Conservation (phyloP, 2,113 vertebrate species). For the Dolichallabes microphthalmus region DNA sequence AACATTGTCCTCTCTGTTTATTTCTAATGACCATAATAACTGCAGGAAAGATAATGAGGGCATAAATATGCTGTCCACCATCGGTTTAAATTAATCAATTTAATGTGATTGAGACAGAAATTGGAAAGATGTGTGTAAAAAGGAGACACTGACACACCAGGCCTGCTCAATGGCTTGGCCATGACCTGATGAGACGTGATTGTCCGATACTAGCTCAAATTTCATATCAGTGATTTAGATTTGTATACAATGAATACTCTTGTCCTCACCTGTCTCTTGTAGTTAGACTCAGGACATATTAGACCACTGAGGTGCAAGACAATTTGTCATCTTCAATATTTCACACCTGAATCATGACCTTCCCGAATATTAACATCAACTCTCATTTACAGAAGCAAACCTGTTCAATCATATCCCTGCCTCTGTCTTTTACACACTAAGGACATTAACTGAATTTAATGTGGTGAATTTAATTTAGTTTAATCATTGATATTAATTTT, state of each 20-base stretch:
- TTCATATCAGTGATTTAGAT: not conserved
- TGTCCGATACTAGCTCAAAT: not conserved
- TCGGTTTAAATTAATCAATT: slow-evolving; percentile 19
- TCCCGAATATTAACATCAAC: not conserved
- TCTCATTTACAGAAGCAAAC: not conserved
- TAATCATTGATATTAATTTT: not conserved
- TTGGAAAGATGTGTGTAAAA: not conserved
- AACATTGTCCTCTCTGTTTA: slow-evolving; percentile 25
- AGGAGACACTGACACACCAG: not conserved
- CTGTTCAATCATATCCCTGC: not conserved
- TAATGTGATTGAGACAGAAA: not conserved
- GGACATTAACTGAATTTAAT: not conserved
- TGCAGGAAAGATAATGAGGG: slow-evolving; percentile 41
- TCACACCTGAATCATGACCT: not conserved
- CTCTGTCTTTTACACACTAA: not conserved
- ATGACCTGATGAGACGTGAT: not conserved
- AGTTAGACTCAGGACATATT: not conserved
- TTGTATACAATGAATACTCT: not conserved
- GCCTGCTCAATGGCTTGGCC: not conserved
- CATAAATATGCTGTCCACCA: slow-evolving; percentile 29
- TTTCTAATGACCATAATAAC: slow-evolving; percentile 27
- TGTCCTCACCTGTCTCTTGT: not conserved
- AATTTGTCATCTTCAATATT: not conserved
- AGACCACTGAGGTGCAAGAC: not conserved
- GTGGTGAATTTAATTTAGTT: not conserved